Conservation (phyloP, 2,888 invertebrate genomes). For the Oegoconia quadripuncta region DNA sequence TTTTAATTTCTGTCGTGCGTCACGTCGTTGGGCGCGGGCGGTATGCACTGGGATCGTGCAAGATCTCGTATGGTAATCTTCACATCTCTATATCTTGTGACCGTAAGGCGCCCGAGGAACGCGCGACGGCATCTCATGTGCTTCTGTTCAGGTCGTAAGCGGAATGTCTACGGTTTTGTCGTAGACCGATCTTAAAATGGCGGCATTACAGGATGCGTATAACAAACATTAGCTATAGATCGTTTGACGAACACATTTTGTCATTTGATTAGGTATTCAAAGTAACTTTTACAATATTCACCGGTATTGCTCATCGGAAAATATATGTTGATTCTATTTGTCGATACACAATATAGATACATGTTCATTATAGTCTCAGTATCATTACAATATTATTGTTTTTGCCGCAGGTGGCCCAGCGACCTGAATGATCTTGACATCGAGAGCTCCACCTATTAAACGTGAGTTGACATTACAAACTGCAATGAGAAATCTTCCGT, state of each 20-base stretch:
- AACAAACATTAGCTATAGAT: no score
- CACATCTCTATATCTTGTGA: constrained; percentile 41
- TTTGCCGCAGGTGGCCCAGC: constrained; percentile 62
- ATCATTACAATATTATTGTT: constrained; percentile 30
- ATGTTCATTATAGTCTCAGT: constrained; percentile 38
- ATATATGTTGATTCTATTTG: no score
- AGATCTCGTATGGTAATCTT: constrained; percentile 52
- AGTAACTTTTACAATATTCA: no score
- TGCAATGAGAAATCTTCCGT: constrained; percentile 29
- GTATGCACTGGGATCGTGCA: constrained; percentile 49
- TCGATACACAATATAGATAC: no score
- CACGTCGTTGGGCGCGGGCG: constrained; percentile 32
- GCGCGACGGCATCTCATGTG: constrained; percentile 35
- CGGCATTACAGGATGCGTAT: no score
- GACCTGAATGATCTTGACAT: constrained; percentile 66
- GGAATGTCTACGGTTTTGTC: no score
- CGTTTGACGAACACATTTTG: no score
- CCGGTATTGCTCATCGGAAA: no score
- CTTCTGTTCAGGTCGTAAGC: constrained; percentile 24
- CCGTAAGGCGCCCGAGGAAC: constrained; percentile 42
- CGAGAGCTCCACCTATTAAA: constrained; percentile 62
- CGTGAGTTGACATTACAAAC: constrained; percentile 48
- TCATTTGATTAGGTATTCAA: no score
- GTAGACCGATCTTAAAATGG: no score
- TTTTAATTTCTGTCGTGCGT: constrained; percentile 61